Conservation (phyloP, 2,797 vertebrate genomes). For the Todus mexicanus region DNA sequence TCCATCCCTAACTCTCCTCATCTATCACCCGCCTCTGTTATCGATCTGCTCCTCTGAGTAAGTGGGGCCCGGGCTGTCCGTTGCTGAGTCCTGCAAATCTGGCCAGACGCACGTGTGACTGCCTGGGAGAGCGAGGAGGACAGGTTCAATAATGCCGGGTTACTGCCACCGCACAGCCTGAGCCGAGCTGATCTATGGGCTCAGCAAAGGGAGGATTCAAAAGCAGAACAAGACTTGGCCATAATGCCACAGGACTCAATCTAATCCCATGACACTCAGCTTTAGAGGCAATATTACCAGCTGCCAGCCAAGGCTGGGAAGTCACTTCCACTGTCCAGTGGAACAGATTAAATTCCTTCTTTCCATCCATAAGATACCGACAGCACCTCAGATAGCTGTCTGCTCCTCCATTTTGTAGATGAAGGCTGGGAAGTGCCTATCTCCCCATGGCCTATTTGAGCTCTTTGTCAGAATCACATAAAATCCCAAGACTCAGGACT, state of each 20-base stretch:
- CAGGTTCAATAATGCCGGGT: slow-evolving; percentile 24
- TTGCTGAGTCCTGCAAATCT: slow-evolving; percentile 64
- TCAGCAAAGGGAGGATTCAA: background rate
- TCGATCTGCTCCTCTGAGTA: slow-evolving; percentile 62
- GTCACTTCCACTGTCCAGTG: background rate
- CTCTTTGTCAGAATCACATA: background rate
- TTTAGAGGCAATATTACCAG: slow-evolving; percentile 7
- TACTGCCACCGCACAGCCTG: background rate
- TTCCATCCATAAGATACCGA: background rate
- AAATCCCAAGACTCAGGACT: background rate
- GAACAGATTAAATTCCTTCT: slow-evolving; percentile 7
- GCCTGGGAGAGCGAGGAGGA: slow-evolving; percentile 42
- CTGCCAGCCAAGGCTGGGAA: background rate
- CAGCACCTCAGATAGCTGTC: background rate
- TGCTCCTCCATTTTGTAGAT: slow-evolving; percentile 1
- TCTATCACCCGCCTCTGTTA: slow-evolving; percentile 68
- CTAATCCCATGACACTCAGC: slow-evolving; percentile 14
- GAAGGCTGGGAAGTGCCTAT: background rate
- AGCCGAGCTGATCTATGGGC: background rate
- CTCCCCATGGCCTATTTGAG: background rate
- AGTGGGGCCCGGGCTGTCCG: slow-evolving; percentile 25
- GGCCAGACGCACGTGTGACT: slow-evolving; percentile 44
- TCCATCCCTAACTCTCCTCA: slow-evolving; percentile 71
- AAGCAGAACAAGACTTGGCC: background rate
- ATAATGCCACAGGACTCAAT: background rate